Percentiles rank a stretch among this genome's conserved stretches.
phyloP scores from a whole-genome alignment of 2,888 invertebrate genomes.

The Amaurobius ferox region DNA sequence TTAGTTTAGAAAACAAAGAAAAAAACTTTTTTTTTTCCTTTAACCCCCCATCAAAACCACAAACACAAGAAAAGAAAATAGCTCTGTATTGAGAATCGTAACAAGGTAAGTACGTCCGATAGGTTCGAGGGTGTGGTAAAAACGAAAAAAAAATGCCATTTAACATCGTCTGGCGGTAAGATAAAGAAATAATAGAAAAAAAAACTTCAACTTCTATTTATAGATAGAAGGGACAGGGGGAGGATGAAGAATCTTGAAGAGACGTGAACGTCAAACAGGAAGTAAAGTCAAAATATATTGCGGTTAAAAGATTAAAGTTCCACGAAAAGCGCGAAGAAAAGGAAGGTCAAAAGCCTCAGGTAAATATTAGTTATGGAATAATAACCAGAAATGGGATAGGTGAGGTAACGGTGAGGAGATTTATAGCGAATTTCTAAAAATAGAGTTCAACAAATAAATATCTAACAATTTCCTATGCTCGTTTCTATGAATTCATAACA shows the following conservation, averaged over 20 bases:
- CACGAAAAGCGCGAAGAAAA: background rate
- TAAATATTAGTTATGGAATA: too few relatives aligned
- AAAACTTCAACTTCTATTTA: background rate
- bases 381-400: too few relatives aligned
- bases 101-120: background rate
- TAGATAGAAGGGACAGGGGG: background rate
- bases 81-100: background rate
- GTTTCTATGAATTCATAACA: too few relatives aligned
- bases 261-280: background rate
- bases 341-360: too few relatives aligned
- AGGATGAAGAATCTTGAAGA: background rate
- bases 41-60: too few relatives aligned
- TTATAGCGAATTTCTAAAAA: too few relatives aligned
- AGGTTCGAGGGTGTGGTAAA: background rate
- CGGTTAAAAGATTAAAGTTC: background rate
- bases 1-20: too few relatives aligned
- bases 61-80: background rate
- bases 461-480: too few relatives aligned
- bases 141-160: background rate
- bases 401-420: too few relatives aligned
- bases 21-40: too few relatives aligned
- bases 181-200: background rate
- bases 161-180: background rate
- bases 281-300: background rate
- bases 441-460: too few relatives aligned